These are phyloP conservation scores for Ataeniobius toweri DNA, from an alignment of 2,797 vertebrate species.

Conservation along the genomic window DNA sequence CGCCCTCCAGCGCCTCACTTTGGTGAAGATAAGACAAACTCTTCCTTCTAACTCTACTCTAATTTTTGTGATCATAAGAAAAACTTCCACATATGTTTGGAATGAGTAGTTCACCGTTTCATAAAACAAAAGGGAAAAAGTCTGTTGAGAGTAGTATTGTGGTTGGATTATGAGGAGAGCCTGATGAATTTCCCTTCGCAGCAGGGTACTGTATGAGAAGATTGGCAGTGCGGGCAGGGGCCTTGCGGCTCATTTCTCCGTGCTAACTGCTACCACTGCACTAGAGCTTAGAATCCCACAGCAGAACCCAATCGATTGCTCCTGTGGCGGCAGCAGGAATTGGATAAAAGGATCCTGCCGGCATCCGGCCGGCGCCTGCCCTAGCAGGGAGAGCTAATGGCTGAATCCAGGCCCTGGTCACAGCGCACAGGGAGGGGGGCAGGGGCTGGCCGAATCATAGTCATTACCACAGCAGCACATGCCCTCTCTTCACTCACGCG, in stretches of 20 bases:
- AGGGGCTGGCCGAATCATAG: slow-evolving; percentile 78
- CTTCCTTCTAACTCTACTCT: slow-evolving; percentile 81
- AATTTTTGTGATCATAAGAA: slow-evolving; percentile 84
- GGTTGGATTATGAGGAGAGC: slow-evolving; percentile 70
- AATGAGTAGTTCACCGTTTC: slow-evolving; percentile 70
- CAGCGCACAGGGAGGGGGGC: slow-evolving; percentile 76
- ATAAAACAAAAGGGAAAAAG: slow-evolving; percentile 39
- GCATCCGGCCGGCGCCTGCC: slow-evolving; percentile 83
- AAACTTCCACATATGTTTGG: slow-evolving; percentile 85
- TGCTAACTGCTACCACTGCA: slow-evolving; percentile 83
- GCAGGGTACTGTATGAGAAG: slow-evolving; percentile 84
- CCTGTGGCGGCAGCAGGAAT: slow-evolving; percentile 83
- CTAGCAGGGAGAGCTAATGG: slow-evolving; percentile 83
- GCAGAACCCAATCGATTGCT: slow-evolving; percentile 90
- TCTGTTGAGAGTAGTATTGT: slow-evolving; percentile 38
- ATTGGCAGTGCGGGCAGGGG: slow-evolving; percentile 86
- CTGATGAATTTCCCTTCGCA: slow-evolving; percentile 88
- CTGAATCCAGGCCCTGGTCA: slow-evolving; percentile 85
- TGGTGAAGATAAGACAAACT: slow-evolving; percentile 87
- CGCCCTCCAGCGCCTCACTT: slow-evolving; percentile 88
- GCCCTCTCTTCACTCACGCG: slow-evolving; percentile 75
- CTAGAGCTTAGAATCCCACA: slow-evolving; percentile 78
- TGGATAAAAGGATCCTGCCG: slow-evolving; percentile 85
- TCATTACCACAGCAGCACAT: slow-evolving; percentile 83
- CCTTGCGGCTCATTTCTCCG: slow-evolving; percentile 88